phyloP scores from a whole-genome alignment of 2,888 invertebrate species.

The Melanchra persicariae region DNA sequence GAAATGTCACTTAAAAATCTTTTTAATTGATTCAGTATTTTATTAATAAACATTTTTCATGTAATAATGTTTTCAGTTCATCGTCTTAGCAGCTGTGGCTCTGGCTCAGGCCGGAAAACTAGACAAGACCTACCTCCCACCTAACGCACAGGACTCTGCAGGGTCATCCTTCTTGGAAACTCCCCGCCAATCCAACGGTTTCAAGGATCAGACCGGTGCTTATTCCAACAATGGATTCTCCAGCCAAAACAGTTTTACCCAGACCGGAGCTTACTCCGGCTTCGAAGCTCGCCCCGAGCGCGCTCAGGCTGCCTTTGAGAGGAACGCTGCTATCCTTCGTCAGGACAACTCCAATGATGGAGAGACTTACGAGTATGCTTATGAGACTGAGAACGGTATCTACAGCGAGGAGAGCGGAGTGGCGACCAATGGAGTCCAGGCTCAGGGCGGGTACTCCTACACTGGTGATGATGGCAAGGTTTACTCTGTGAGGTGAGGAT shows the following conservation, averaged over 20 bases:
- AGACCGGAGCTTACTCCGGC: conserved; percentile 61
- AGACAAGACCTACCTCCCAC: conserved; percentile 85
- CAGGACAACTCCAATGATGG: conserved; percentile 83
- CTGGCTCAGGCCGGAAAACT: conserved; percentile 81
- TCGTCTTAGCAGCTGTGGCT: conserved; percentile 77
- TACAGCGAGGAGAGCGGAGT: conserved; percentile 84
- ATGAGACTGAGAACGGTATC: conserved; percentile 87
- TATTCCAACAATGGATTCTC: conserved; percentile 45
- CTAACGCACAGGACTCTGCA: conserved; percentile 70
- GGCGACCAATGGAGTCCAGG: conserved; percentile 84
- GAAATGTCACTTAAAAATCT: too few species aligned
- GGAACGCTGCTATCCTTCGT: conserved; percentile 84
- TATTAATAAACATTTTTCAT: too few species aligned
- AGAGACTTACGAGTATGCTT: conserved; percentile 82
- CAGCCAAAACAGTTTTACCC: conserved; percentile 48
- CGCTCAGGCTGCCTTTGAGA: conserved; percentile 82
- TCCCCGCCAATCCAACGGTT: conserved; percentile 55
- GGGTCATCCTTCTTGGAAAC: conserved; percentile 61
- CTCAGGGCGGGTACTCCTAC: conserved; percentile 85
- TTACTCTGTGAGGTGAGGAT: conserved; percentile 83
- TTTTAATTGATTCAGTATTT: too few species aligned
- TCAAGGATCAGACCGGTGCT: conserved; percentile 44
- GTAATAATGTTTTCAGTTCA: conserved; percentile 74
- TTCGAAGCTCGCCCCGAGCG: conserved; percentile 75
- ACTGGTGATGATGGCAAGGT: conserved; percentile 87